Percentiles rank a stretch among this genome's conserved stretches.
These are phyloP conservation scores for Nasonia oneida DNA, from an alignment of 2,888 invertebrate genomes.

Conservation along the genomic window DNA sequence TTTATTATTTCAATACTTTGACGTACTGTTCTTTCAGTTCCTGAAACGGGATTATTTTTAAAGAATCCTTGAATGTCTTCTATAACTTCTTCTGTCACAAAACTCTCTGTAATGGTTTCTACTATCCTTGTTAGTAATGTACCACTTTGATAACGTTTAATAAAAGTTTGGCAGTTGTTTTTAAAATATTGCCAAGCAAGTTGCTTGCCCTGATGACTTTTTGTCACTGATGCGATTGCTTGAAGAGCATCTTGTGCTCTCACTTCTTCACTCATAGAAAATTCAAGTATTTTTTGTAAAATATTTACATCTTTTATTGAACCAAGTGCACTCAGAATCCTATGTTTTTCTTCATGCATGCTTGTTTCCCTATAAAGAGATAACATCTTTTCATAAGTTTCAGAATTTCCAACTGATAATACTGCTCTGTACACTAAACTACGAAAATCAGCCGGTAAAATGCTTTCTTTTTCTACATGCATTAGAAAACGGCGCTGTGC, in stretches of 20 bases:
- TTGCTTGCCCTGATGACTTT: constrained; percentile 89
- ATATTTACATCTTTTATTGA: constrained; percentile 87
- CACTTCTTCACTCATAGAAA: constrained; percentile 94
- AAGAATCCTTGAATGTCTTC: constrained; percentile 92
- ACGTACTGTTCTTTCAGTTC: constrained; percentile 93
- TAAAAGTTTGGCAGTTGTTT: constrained; percentile 88
- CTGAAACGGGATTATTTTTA: constrained; percentile 86
- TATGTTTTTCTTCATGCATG: constrained; percentile 95
- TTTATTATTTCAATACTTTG: constrained; percentile 95
- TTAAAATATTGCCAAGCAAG: constrained; percentile 95
- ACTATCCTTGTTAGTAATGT: constrained; percentile 91
- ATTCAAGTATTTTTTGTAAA: constrained; percentile 88
- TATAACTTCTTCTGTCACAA: constrained; percentile 90
- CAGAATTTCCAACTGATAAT: constrained; percentile 83
- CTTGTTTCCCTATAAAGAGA: constrained; percentile 90
- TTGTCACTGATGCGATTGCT: constrained; percentile 92
- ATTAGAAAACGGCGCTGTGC: constrained; percentile 86
- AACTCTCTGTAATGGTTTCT: constrained; percentile 92
- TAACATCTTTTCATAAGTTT: constrained; percentile 88
- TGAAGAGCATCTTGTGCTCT: constrained; percentile 94
- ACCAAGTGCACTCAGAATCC: constrained; percentile 92
- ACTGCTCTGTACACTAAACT: constrained; percentile 93
- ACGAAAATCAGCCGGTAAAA: constrained; percentile 90
- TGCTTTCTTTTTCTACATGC: constrained; percentile 83
- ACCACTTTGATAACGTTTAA: constrained; percentile 91